A percentile compares a stretch with the other conserved stretches of the same genome.
These are phyloP conservation scores for Apamea crenata DNA, from an alignment of 2,888 invertebrate genomes.

Conservation along the genomic window DNA sequence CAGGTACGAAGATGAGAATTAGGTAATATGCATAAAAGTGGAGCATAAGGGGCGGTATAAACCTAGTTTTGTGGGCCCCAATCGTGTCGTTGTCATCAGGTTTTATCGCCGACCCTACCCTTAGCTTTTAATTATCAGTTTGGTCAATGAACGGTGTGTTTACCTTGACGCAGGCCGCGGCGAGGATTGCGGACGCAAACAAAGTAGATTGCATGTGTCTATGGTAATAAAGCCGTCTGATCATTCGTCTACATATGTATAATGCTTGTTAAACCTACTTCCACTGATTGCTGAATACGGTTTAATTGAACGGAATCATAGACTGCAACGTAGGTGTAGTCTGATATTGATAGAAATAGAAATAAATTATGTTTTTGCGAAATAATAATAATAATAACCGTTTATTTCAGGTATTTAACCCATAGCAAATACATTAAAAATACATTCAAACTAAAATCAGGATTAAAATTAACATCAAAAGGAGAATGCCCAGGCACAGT, in stretches of 20 bases:
- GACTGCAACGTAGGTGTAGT: not conserved
- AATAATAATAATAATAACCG: no score
- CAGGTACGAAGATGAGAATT: constrained; percentile 54
- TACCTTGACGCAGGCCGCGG: constrained; percentile 38
- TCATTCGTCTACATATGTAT: constrained; percentile 28
- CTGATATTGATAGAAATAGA: not conserved
- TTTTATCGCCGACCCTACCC: constrained; percentile 66
- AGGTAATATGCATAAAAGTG: constrained; percentile 61
- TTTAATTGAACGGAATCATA: constrained; percentile 6
- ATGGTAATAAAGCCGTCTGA: constrained; percentile 41
- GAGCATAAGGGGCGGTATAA: constrained; percentile 63
- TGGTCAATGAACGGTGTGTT: constrained; percentile 65
- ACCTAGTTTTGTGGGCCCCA: constrained; percentile 68
- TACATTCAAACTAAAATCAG: no score
- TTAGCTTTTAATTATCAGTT: constrained; percentile 71
- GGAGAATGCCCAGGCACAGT: no score
- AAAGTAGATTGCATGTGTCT: constrained; percentile 52
- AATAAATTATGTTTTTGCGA: not conserved
- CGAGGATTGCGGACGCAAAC: constrained; percentile 52
- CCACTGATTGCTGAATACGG: not conserved
- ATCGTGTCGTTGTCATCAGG: constrained; percentile 59
- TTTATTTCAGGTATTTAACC: no score
- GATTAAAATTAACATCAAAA: no score
- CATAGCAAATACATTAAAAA: no score
- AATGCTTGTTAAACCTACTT: constrained; percentile 24